Conservation (phyloP, 2,888 invertebrate species). For the Silvanus unidentatus region DNA sequence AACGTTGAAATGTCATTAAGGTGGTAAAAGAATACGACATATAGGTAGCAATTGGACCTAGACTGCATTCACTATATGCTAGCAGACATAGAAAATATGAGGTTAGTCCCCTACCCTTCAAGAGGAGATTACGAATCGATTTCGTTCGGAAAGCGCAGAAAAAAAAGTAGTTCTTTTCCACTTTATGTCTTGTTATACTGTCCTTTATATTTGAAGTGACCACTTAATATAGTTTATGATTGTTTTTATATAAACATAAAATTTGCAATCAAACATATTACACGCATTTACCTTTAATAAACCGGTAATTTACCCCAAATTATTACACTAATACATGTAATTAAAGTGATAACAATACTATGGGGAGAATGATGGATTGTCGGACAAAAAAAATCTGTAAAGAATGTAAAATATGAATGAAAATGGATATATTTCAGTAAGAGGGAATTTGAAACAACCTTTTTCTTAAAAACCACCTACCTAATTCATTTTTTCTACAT, state of each 20-base stretch:
- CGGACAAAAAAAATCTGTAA: conserved; percentile 8
- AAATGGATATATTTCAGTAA: conserved; percentile 10
- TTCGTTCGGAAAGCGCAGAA: conserved; percentile 33
- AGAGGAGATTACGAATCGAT: conserved; percentile 43
- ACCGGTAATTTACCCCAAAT: not conserved
- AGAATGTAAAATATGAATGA: conserved; percentile 13
- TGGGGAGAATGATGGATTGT: conserved; percentile 13
- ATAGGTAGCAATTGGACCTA: conserved; percentile 21
- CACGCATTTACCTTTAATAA: not conserved
- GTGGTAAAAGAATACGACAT: conserved; percentile 24
- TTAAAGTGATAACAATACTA: not conserved
- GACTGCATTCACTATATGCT: conserved; percentile 16
- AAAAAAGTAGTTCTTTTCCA: conserved; percentile 30
- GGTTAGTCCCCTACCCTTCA: conserved; percentile 36
- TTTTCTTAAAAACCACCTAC: too few relatives aligned
- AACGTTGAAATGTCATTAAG: conserved; percentile 24
- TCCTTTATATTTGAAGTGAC: conserved; percentile 44
- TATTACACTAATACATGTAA: not conserved
- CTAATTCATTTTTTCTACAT: too few relatives aligned
- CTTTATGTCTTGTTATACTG: conserved; percentile 44
- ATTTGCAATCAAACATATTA: conserved; percentile 28
- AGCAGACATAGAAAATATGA: conserved; percentile 26
- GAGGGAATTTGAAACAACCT: too few relatives aligned
- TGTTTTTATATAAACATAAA: conserved; percentile 37
- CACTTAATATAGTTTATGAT: conserved; percentile 43